Conservation (phyloP, 1,140 invertebrate genomes). For the Plutomurus gul region DNA sequence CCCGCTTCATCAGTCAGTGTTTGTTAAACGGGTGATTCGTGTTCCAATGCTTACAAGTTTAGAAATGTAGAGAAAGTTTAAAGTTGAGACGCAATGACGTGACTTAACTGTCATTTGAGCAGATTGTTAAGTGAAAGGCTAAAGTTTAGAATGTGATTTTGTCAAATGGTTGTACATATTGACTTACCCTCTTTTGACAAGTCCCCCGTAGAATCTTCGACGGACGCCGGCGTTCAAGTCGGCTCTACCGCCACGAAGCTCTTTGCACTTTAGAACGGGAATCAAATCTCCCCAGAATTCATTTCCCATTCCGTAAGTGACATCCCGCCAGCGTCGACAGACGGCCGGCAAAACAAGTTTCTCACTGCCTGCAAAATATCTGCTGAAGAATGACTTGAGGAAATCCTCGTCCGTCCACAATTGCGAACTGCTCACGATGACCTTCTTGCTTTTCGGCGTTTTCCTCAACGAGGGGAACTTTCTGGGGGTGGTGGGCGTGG, state of each 20-base stretch:
- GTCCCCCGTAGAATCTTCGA: constrained; percentile 50
- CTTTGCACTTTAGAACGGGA: constrained; percentile 53
- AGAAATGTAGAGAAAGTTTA: too few species aligned
- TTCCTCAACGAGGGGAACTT: constrained; percentile 40
- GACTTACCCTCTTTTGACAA: constrained; percentile 52
- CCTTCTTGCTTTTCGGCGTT: constrained; percentile 37
- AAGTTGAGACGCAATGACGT: too few species aligned
- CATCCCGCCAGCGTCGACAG: constrained; percentile 46
- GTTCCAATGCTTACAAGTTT: too few species aligned
- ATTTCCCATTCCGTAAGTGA: constrained; percentile 35
- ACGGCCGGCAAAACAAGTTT: constrained; percentile 50
- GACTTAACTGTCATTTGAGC: too few species aligned
- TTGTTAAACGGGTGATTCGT: too few species aligned
- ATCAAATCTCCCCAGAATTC: constrained; percentile 49
- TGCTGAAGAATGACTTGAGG: constrained; percentile 47
- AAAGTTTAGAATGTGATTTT: background rate
- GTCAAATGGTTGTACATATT: background rate
- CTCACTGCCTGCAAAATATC: constrained; percentile 50
- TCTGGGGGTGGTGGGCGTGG: constrained; percentile 42
- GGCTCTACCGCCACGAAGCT: constrained; percentile 41
- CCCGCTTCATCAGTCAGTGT: too few species aligned
- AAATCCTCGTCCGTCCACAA: constrained; percentile 50
- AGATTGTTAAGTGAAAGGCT: too few species aligned
- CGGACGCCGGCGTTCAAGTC: constrained; percentile 47
- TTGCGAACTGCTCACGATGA: constrained; percentile 8